Evolutionary conservation across 1,140 invertebrate species (phyloP), one percentile per base, ranked within the genome.

Genomic region (Drosophila kepulauana): DNA sequence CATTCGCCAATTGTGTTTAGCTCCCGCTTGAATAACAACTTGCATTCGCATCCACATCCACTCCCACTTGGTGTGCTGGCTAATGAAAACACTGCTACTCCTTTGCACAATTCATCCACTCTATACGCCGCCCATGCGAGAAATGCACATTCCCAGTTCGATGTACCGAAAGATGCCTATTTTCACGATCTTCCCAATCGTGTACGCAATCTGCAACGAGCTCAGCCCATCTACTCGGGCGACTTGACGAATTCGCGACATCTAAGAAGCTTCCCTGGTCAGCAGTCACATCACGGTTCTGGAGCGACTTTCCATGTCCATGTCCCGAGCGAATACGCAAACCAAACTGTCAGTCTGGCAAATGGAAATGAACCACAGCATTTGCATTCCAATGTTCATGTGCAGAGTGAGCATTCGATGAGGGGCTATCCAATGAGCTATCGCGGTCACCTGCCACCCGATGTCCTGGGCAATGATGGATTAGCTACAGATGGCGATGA

Each of bases 151-250:
- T 10, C 35, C 7, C 59, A 78, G 10, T 78, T 78, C 7, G 68
- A 64, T 7, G 49, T 68, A 46, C 94, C 94, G 11, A 94, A 94
- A 92, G 94, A 94, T 85, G 94, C 94, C 3, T 94, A 94, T 78
- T 94, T 94, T 71, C 94, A 94, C 65, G 94, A 94, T 35, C 93
- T 94, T 59, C 93, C 94, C 0, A 94, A 94, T 80, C 81, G 84
- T 1, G 49, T 81, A 4, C 48, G 66, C 52, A 51, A 56, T 33
- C 16, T 16, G n/a, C 65, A 61, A 41, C 28, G 49, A 61, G 15
- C n/a, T n/a, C 66, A 35, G 10, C 33, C 43, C 5, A 41, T 61
- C 11, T 66, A 77, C 41, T 13, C 72, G 6, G 76, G 65, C 58
- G 81, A 79, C 13, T 56, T 61, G 51, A 67, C 63, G 35, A 88